Base-by-base conservation (phyloP, 2,888 invertebrate genomes). In the Panzeria rudis region DNA sequence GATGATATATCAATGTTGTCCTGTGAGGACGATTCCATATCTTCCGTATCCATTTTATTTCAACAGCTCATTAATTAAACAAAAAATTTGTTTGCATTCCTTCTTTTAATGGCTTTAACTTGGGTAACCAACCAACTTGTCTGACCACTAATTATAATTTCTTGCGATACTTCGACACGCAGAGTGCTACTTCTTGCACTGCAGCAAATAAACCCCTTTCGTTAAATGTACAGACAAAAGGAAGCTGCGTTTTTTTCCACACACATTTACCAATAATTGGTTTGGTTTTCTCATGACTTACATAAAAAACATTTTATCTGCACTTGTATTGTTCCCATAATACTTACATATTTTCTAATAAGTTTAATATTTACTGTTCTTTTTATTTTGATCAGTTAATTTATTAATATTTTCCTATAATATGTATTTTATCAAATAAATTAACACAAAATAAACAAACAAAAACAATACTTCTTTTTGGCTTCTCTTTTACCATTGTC, bases 401-500 rank as follows among this genome's bases (percentile, higher is more conserved):
- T 85, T 79, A 78, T 82, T 82, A 82, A 78, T 78, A 50, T 79
- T 85, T 82, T 71, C 44, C 69, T 68, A 61, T 66, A 73, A 66
- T 75, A 50, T 64, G 11, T 69, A 54, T 68, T 80, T 72, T 76
- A 75, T 73, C 72, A 61, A 81, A 84, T 72, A 29, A 29, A 29
- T 69, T 85, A 75, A 78, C 69, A 50, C 73, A 85, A 85, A 85
- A 85, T 76, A 85, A 85, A 85, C 82, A 85, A 85, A 85, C 81
- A 81, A 85, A 85, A 85, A 85, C 81, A 81, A 52, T 84, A 68
- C 11, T 83, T 59, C 35, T 73, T 83, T 44, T 52, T 54, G 76
- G 71, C 84, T 80, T 84, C 66, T 38, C 50, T 56, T 75, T 80
- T 32, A 8, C 52, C 17, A 41, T 47, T 83, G 83, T 79, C 83